A percentile compares a stretch with the other conserved stretches of the same genome.
Evolutionary conservation across 2,888 invertebrate genomes (phyloP).

Genomic region (Athalia circularis): DNA sequence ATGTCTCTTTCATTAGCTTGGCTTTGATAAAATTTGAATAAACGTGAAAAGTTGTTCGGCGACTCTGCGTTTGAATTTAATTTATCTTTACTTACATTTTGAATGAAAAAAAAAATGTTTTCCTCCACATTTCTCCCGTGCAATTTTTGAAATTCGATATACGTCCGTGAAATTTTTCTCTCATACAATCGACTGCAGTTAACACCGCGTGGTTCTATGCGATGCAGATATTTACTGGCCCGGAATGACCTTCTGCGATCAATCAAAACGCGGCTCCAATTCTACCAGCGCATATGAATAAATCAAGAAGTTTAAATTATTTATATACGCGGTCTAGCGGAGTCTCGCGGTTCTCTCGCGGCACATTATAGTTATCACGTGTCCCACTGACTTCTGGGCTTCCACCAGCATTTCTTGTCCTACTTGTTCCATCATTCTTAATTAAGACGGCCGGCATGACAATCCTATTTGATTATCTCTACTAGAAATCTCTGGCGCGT

Average conservation of each 20-base stretch:
- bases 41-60: conserved; percentile 7
- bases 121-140: background rate
- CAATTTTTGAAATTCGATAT: too few species aligned
- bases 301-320: background rate
- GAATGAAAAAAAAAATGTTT: too few species aligned
- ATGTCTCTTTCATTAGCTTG: background rate
- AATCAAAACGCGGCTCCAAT: conserved; percentile 1
- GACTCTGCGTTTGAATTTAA: background rate
- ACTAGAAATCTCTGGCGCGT: conserved; percentile 43
- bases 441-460: conserved; percentile 56
- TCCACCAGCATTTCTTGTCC: conserved; percentile 18
- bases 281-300: background rate
- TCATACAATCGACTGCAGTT: too few species aligned
- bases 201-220: too few species aligned
- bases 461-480: conserved; percentile 57
- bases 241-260: conserved; percentile 17
- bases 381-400: conserved; percentile 38
- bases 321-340: background rate
- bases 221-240: background rate
- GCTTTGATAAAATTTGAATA: conserved; percentile 32
- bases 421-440: conserved; percentile 58
- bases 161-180: too few species aligned
- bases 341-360: background rate
- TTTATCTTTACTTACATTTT: too few species aligned
- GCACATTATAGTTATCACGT: conserved; percentile 8